Conservation (phyloP, 2,113 vertebrate species). For the Campylomormyrus tamandua region DNA sequence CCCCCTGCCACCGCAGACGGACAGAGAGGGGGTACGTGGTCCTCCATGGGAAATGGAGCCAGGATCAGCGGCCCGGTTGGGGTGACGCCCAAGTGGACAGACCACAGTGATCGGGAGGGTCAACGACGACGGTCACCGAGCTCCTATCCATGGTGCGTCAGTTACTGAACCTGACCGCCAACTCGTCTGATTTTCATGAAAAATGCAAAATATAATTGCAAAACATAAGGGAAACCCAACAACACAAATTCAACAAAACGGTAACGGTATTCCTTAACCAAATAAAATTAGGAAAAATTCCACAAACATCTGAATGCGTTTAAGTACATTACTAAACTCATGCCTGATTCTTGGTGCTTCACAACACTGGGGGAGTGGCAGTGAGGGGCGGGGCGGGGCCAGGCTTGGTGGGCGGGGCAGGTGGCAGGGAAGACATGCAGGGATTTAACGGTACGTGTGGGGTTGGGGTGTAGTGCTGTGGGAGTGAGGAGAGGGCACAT, state of each 20-base stretch:
- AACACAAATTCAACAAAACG: not conserved
- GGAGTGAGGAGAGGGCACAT: constrained; percentile 38
- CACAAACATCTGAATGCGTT: not conserved
- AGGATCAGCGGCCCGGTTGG: not conserved
- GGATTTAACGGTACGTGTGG: not conserved
- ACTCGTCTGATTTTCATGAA: not conserved
- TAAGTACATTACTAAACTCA: not conserved
- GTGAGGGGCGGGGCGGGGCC: not conserved
- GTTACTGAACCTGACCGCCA: not conserved
- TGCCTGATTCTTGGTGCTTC: not conserved
- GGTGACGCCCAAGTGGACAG: not conserved
- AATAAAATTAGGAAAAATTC: not conserved
- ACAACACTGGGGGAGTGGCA: not conserved
- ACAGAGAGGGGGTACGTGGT: not conserved
- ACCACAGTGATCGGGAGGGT: not conserved
- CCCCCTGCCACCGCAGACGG: not conserved
- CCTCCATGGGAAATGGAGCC: not conserved
- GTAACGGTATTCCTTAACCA: not conserved
- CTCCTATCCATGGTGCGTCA: not conserved
- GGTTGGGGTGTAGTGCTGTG: not conserved
- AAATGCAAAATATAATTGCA: not conserved
- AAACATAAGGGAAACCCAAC: not conserved
- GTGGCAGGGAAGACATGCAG: not conserved
- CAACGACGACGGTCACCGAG: not conserved
- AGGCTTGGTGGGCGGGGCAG: not conserved